These are phyloP conservation scores for Hystrix brachyura DNA, from an alignment of 2,113 vertebrate species.

Conservation along the genomic window DNA sequence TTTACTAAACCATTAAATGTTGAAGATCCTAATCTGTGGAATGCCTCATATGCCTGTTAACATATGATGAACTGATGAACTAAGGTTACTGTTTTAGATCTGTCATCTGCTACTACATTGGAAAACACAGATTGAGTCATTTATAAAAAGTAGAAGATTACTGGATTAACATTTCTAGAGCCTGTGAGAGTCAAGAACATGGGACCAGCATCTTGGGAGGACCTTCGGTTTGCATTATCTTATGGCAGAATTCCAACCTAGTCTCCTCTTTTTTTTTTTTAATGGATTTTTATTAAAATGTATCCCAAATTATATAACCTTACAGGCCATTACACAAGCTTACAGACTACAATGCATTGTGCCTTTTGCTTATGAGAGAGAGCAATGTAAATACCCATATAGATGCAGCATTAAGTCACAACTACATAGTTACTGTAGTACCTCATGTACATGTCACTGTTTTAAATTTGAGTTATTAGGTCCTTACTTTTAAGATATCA, in stretches of 20 bases:
- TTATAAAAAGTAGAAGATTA: background rate
- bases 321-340: too few relatives aligned
- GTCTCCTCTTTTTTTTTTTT: background rate
- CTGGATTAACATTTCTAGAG: background rate
- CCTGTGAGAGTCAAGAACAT: background rate
- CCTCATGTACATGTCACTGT: too few relatives aligned
- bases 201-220: background rate
- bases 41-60: background rate
- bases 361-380: too few relatives aligned
- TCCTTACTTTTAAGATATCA: too few relatives aligned
- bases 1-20: background rate
- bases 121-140: background rate
- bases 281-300: too few relatives aligned
- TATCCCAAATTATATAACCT: too few relatives aligned
- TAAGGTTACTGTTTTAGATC: background rate
- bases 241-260: background rate
- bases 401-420: too few relatives aligned
- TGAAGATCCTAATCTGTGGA: background rate
- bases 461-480: too few relatives aligned
- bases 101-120: background rate
- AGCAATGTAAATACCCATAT: too few relatives aligned
- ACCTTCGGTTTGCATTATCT: background rate
- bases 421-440: too few relatives aligned
- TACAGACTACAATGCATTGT: too few relatives aligned
- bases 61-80: too few relatives aligned